Base-by-base conservation (phyloP, 2,113 vertebrate genomes). In the Dasypus novemcinctus region DNA sequence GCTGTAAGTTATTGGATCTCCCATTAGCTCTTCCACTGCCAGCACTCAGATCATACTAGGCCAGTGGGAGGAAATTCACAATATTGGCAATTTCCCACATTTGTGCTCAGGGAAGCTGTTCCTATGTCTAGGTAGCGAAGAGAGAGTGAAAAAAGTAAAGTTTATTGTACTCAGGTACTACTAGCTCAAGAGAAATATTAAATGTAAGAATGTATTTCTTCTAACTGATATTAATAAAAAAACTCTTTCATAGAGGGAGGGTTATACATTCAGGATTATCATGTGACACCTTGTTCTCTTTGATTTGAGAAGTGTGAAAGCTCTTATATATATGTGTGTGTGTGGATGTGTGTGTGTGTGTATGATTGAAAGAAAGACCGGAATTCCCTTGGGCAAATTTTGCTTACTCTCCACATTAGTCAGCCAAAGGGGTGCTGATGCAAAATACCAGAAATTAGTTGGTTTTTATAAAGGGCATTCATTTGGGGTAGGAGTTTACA, bases 31-130 rank as follows among this genome's bases (percentile, higher is more conserved):
- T 10, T 85, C 78, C 72, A 61, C 54, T 29, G 69, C 64, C 63
- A 69, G 89, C 83, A 93, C 41, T 85, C 2, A n/a, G 89, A 94
- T 93, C 93, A 87, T 72, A 88, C 33, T 71, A 97, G 91, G 87
- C 59, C 66, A 54, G 27, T 59, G 83, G 69, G 64, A 93, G 83
- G 66, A 96, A 83, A 97, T 83, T 91, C 88, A 90, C 52, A 46
- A 4, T 27, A 41, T 13, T 93, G 96, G 66, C 83, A 85, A 86
- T 85, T 86, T 89, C 33, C 59, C 46, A 59, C 68, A 68, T 78
- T 46, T 91, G 31, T 74, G 20, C 41, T 95, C 75, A 81, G 38
- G 81, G 83, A 86, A 74, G 41, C 21, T 81, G 23, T 29, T 64
- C 14, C 20, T 76, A 25, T n/a, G 27, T 83, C 46, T 95, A 71